Conservation (phyloP, 1,140 invertebrate species). For the Pteromalus puparum region DNA sequence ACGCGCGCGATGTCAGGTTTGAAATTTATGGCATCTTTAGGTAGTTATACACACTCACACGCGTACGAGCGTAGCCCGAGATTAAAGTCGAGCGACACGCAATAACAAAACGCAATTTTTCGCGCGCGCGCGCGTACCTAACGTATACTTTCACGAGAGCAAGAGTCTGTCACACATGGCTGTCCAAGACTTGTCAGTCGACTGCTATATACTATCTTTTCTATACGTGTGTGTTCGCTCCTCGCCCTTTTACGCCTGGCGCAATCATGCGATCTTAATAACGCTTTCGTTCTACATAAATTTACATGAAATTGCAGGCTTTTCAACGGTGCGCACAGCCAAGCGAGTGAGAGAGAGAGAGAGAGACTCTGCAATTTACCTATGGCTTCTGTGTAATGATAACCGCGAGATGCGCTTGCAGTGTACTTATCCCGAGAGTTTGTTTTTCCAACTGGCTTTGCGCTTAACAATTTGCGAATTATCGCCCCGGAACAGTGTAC, state of each 20-base stretch:
- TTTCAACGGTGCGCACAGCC: constrained; percentile 46
- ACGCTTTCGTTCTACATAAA: constrained; percentile 70
- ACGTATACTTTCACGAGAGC: neutral
- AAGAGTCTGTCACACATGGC: neutral
- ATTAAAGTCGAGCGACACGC: constrained; percentile 1
- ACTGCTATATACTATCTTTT: neutral
- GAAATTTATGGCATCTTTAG: constrained; percentile 26
- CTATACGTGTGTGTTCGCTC: neutral
- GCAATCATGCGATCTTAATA: constrained; percentile 71
- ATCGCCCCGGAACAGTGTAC: neutral
- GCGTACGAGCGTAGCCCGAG: neutral
- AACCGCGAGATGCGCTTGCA: constrained; percentile 47
- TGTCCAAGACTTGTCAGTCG: neutral
- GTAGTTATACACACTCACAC: neutral
- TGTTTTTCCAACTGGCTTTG: constrained; percentile 45
- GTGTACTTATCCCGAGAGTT: constrained; percentile 40
- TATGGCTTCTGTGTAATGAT: constrained; percentile 61
- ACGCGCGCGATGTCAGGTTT: neutral
- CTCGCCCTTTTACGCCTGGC: constrained; percentile 44
- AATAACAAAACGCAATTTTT: constrained; percentile 41
- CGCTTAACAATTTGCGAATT: neutral
- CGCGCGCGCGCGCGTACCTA: neutral
- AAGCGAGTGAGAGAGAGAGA: too few relatives aligned
- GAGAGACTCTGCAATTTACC: constrained; percentile 63
- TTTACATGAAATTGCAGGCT: constrained; percentile 72